Evolutionary conservation across 2,113 vertebrate species (phyloP), one percentile per base, ranked within the genome.

Genomic region (Crotophaga sulcirostris): DNA sequence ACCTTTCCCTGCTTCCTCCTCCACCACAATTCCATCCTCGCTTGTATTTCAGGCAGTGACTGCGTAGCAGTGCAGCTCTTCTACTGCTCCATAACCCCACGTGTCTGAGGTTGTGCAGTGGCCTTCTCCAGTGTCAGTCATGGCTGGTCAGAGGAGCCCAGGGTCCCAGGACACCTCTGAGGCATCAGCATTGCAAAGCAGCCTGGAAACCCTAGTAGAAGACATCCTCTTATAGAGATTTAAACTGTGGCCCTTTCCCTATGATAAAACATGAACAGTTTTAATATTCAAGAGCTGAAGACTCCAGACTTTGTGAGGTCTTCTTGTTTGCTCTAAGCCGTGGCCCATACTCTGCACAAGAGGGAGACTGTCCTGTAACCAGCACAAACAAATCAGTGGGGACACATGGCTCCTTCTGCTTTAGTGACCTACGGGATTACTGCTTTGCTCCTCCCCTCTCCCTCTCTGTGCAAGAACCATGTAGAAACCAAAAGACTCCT

Each of bases 11-110:
- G 49, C 34, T 59, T 56, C 67, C 58, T 40, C 28, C 24, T 18
- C 16, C 24, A 10, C 33, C 23, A 15, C 2, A 0, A 13, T 31
- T 36, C 26, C 67, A 62, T 33, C 60, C 36, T 6, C 0, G 0
- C 20, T 23, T 11, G 10, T 68, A 12, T 20, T 63, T 13, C 9
- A 4, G 63, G 47, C 24, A 17, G 2, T 0, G 6, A 36, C 42
- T 34, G 36, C 3, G 52, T 18, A 45, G 51, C 38, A 34, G 24
- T 52, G 62, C 55, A 19, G 15, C 56, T n/a, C n/a, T 45, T 14
- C 1, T 9, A 5, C 31, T 62, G 33, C 45, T 44, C 33, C 15
- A 1, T 15, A 23, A 11, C 21, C 36, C 64, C 15, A 2, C 0
- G 1, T 40, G 63, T 44, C 63, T 3, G 1, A 18, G 66, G 40